Base-by-base conservation (phyloP, 2,113 vertebrate genomes). In the Holacanthus passer region DNA sequence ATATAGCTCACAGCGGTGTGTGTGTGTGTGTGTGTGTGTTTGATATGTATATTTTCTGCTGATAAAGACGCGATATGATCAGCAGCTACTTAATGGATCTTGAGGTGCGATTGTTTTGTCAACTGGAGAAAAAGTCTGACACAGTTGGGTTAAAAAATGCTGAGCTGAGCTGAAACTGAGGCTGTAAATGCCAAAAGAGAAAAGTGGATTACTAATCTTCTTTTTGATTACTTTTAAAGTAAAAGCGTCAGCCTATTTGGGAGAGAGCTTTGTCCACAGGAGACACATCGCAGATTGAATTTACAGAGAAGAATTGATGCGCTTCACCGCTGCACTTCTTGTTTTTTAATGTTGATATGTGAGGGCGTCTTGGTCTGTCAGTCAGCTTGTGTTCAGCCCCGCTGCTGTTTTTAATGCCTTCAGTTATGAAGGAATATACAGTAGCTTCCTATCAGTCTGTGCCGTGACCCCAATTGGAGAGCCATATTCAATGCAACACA, bases 391-490 rank as follows among this genome's bases (percentile, higher is more conserved):
- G 66, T 67, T 84, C 45, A 78, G 48, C 47, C 59, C 41, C 27
- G 32, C 71, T 58, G 12, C 73, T 67, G 53, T 75, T 87, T 37
- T 84, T 82, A 87, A 87, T 52, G 65, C 77, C 79, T 85, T 50
- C 65, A 87, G 85, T 84, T 86, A 90, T 83, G 83, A 83, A 85
- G 88, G 82, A 90, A 94, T 93, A 93, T 85, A n/a, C n/a, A n/a
- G n/a, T n/a, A 84, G 88, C 89, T 91, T 89, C 83, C 86, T 88
- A 94, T 94, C 90, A 83, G 81, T 77, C 79, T 77, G 63, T 86
- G 90, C 83, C 85, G 45, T 93, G 93, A 94, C 93, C 93, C 90
- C 89, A 91, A 93, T 91, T 91, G 88, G 80, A 92, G 89, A 93
- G 85, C 80, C 89, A 88, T 92, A 94, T 91, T 92, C 86, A 93